Evolutionary conservation across 2,888 invertebrate species (phyloP).

Genomic region (Harpagoxenus sublaevis): DNA sequence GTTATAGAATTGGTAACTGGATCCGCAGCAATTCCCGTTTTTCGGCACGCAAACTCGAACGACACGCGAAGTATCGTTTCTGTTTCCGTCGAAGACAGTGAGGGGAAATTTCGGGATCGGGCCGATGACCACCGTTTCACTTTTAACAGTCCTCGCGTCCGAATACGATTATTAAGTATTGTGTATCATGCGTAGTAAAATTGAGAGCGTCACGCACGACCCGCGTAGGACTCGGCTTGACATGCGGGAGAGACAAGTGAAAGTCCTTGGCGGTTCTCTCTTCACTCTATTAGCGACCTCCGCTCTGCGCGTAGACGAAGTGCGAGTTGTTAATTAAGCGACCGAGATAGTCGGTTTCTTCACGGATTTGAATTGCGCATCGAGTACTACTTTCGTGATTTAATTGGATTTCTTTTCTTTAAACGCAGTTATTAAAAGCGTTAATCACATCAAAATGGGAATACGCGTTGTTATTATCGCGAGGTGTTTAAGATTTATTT

Average conservation of each 20-base stretch:
- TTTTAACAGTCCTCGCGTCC: not conserved
- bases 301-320: conserved; percentile 6
- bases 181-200: not conserved
- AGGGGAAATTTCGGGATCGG: conserved; percentile 26
- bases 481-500: not conserved
- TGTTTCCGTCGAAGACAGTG: not conserved
- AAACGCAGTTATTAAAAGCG: not conserved
- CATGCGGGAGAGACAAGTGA: conserved; percentile 31
- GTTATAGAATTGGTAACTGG: not conserved
- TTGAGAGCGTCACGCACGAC: conserved; percentile 6
- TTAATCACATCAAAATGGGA: not conserved
- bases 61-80: conserved; percentile 19
- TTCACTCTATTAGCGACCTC: conserved; percentile 34
- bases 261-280: conserved; percentile 38
- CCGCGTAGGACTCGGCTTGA: conserved; percentile 23
- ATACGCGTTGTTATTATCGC: not conserved
- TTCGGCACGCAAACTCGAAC: conserved; percentile 14
- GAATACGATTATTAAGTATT: not conserved
- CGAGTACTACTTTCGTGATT: conserved; percentile 12
- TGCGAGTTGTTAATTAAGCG: conserved; percentile 39
- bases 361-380: conserved; percentile 19
- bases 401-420: not conserved
- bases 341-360: conserved; percentile 19
- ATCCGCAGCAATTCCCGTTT: not conserved
- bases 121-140: conserved; percentile 9